A percentile compares a stretch with the other conserved stretches of the same genome.
Evolutionary conservation across 2,113 vertebrate genomes (phyloP).

Genomic region (Felis chaus): DNA sequence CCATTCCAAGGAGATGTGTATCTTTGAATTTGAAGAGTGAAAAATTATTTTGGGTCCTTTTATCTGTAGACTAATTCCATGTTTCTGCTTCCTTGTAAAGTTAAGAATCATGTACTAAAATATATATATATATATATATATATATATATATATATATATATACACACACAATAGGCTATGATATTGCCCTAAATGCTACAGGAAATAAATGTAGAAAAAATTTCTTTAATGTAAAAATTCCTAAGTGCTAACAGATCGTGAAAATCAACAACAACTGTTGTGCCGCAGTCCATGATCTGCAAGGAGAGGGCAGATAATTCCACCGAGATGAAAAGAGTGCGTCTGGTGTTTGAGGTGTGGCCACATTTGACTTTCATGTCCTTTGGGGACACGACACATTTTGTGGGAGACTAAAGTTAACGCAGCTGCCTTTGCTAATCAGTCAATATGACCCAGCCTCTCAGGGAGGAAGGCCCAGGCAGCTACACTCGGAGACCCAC

Average conservation of each 20-base stretch:
- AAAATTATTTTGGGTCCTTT: slow-evolving; percentile 55
- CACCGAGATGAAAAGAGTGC: slow-evolving; percentile 82
- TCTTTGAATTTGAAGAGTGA: slow-evolving; percentile 43
- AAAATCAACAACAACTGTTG: slow-evolving; percentile 87
- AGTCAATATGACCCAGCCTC: slow-evolving; percentile 81
- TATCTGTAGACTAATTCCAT: slow-evolving; percentile 49
- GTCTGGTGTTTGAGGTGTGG: slow-evolving; percentile 82
- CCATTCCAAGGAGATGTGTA: background rate
- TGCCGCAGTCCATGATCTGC: slow-evolving; percentile 69
- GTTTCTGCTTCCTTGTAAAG: slow-evolving; percentile 63
- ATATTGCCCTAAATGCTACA: slow-evolving; percentile 73
- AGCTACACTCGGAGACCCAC: slow-evolving; percentile 77
- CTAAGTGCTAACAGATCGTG: slow-evolving; percentile 85
- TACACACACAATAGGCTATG: slow-evolving; percentile 58
- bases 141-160: too few species aligned
- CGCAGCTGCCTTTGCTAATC: slow-evolving; percentile 88
- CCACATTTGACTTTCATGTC: slow-evolving; percentile 86
- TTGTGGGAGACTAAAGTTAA: slow-evolving; percentile 83
- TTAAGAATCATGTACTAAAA: slow-evolving; percentile 63
- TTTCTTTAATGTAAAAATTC: slow-evolving; percentile 76
- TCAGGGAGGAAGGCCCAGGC: slow-evolving; percentile 75
- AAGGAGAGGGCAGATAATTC: slow-evolving; percentile 82
- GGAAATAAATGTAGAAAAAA: slow-evolving; percentile 79
- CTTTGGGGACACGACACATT: slow-evolving; percentile 78
- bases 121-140: slow-evolving; percentile 22